These are phyloP conservation scores for Falco berigora DNA, from an alignment of 2,797 vertebrate genomes.

Conservation along the genomic window DNA sequence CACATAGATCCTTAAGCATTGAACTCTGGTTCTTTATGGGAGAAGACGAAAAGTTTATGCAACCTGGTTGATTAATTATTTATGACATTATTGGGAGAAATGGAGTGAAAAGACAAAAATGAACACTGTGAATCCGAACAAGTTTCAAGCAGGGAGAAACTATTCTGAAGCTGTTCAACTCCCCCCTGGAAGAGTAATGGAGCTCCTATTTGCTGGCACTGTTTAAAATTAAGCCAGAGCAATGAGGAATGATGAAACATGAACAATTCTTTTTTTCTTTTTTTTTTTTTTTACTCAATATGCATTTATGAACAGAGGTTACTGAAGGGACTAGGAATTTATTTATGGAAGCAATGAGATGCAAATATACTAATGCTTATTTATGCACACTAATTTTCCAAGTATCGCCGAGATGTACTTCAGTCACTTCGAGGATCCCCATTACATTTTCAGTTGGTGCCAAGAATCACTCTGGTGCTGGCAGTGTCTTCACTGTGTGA, in stretches of 20 bases:
- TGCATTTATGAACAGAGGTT: background rate
- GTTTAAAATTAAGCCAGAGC: background rate
- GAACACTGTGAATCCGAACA: constrained; percentile 2
- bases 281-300: background rate
- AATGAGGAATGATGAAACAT: background rate
- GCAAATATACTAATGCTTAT: constrained; percentile 63
- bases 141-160: background rate
- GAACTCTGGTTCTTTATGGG: background rate
- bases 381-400: constrained; percentile 61
- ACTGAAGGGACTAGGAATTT: constrained; percentile 9
- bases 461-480: constrained; percentile 30
- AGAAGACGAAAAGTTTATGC: background rate
- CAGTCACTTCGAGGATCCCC: constrained; percentile 59
- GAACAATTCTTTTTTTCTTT: background rate
- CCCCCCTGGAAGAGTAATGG: background rate
- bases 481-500: constrained; percentile 3
- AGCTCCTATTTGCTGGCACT: background rate
- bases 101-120: background rate
- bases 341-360: constrained; percentile 56
- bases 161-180: background rate
- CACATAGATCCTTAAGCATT: background rate
- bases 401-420: constrained; percentile 55
- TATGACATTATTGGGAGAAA: background rate
- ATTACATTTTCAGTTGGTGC: constrained; percentile 36
- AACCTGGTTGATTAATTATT: background rate